Conservation (phyloP, 2,797 vertebrate genomes). For the Onychomys torridus region DNA sequence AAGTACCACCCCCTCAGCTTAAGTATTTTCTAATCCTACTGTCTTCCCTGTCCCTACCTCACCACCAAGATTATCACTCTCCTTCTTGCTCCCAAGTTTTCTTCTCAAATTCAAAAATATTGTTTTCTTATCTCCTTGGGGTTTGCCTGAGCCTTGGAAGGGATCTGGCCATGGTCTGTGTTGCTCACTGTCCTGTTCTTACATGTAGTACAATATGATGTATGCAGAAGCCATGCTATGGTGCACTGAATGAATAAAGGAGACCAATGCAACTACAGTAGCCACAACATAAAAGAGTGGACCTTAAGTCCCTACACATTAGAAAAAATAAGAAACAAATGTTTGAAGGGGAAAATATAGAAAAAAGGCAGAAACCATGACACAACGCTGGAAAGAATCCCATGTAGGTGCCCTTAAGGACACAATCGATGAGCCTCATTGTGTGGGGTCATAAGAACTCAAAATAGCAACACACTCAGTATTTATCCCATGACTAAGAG, state of each 20-base stretch:
- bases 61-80: not conserved
- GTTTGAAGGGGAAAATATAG: not conserved
- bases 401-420: not conserved
- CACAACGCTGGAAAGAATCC: not conserved
- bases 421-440: not conserved
- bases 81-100: not conserved
- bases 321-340: not conserved
- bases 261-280: not conserved
- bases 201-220: not conserved
- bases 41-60: not conserved
- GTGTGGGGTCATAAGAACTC: not conserved
- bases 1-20: not conserved
- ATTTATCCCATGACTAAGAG: not conserved
- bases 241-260: not conserved
- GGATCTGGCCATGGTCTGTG: fast-evolving
- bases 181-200: not conserved
- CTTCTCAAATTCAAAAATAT: not conserved
- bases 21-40: not conserved
- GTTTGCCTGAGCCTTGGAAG: not conserved
- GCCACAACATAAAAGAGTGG: not conserved
- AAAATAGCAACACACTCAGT: not conserved
- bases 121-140: not conserved
- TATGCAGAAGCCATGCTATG: not conserved
- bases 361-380: not conserved
- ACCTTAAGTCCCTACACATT: not conserved